Base-by-base conservation (phyloP, 1,140 invertebrate genomes). In the Lucilia cuprina region DNA sequence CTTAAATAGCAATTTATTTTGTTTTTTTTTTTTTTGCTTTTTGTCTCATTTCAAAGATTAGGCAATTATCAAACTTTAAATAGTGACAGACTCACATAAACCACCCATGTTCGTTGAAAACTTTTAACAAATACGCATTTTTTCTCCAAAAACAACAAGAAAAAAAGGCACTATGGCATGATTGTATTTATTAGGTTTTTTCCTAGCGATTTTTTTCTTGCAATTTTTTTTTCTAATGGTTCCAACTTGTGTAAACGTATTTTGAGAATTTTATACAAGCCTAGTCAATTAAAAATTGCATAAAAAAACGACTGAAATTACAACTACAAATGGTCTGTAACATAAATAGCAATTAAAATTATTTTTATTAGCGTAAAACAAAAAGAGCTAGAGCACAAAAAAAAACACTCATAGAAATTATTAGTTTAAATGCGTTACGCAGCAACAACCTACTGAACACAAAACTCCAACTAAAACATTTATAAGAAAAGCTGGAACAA, bases 261-360 rank as follows among this genome's bases (percentile, higher is more conserved):
- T 70, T 70, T 21, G 65, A 70, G 65, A 70, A 70, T 70, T 70
- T 70, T 70, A 21, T 70, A 70, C 65, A 70, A 70, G 65, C 65
- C 65, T 70, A 70, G 65, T 70, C 65, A 70, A 70, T 70, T 70
- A 70, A 70, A 70, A 70, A 70, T 70, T 70, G 65, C 65, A 70
- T 25, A 70, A 70, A 70, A 70, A 70, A 70, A 17, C 5, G 2
- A 60, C 55, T 70, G n/a, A 70, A 70, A 70, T 70, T 70, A 70
- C 65, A 70, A 70, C 65, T 70, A 70, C 65, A 70, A 70, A 70
- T 70, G 65, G 65, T 70, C 65, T 70, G 65, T 70, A 70, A 70
- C 65, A 70, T 70, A 70, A 70, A 70, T 70, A 70, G 65, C 65
- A 70, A 70, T 70, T 70, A 70, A 70, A 70, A 70, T 70, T 70